A percentile compares a stretch with the other conserved stretches of the same genome.
Evolutionary conservation across 1,140 invertebrate genomes (phyloP).

Genomic region (Macrocentrus cingulum): DNA sequence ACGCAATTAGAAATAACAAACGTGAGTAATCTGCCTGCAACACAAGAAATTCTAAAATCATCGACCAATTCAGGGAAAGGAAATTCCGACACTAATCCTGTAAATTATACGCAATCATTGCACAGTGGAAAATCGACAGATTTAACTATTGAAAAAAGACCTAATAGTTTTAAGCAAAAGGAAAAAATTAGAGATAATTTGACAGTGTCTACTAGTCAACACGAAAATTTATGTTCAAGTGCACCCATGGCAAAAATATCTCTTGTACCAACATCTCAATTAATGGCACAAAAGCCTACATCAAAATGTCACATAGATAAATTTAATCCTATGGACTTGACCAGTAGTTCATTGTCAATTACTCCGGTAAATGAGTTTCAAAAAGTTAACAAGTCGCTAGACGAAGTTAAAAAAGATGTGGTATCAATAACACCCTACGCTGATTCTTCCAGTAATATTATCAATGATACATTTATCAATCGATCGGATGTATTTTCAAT

Average conservation of each 20-base stretch:
- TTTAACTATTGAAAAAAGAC: slow-evolving; percentile 36
- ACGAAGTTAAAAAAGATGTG: slow-evolving; percentile 48
- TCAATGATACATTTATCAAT: slow-evolving; percentile 8
- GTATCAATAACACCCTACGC: slow-evolving; percentile 50
- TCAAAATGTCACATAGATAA: slow-evolving; percentile 41
- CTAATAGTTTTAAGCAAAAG: slow-evolving; percentile 37
- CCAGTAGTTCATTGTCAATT: slow-evolving; percentile 48
- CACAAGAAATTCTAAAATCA: slow-evolving; percentile 35
- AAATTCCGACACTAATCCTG: slow-evolving; percentile 31
- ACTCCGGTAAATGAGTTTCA: slow-evolving; percentile 52
- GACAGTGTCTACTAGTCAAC: slow-evolving; percentile 21
- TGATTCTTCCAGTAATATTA: slow-evolving; percentile 28
- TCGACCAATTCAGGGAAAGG: slow-evolving; percentile 31
- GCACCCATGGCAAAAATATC: slow-evolving; percentile 42
- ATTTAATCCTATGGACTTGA: slow-evolving; percentile 46
- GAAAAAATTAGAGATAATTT: slow-evolving; percentile 35
- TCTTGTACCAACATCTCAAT: slow-evolving; percentile 43
- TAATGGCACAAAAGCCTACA: slow-evolving; percentile 42
- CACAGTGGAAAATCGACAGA: slow-evolving; percentile 34
- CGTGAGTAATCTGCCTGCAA: slow-evolving; percentile 15
- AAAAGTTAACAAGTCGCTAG: slow-evolving; percentile 35
- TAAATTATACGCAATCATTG: slow-evolving; percentile 28
- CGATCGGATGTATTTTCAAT: slow-evolving; percentile 8
- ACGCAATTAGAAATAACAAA: slow-evolving; percentile 9
- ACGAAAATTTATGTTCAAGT: slow-evolving; percentile 20